Base-by-base conservation (phyloP, 2,888 invertebrate genomes). In the Chorisops tibialis region DNA sequence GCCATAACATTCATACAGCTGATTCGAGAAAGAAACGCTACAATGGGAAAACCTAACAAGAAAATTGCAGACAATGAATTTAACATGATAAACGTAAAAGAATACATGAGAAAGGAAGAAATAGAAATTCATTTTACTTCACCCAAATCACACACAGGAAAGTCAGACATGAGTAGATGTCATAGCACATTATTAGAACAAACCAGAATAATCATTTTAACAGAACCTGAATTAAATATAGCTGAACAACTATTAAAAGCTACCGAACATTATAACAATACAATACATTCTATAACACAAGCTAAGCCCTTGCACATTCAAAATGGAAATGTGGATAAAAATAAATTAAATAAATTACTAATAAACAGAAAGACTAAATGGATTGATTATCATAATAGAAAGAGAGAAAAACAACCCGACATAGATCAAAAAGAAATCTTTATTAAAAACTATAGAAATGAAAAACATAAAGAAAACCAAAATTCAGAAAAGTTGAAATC, bases 101-200 rank as follows among this genome's bases (percentile, higher is more conserved):
- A n/a, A n/a, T n/a, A n/a, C n/a, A n/a, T n/a, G n/a, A n/a, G n/a
- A n/a, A n/a, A n/a, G n/a, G n/a, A n/a, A n/a, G n/a, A n/a, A n/a
- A n/a, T n/a, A n/a, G n/a, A n/a, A n/a, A n/a, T n/a, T n/a, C n/a
- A n/a, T n/a, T n/a, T n/a, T n/a, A n/a, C n/a, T n/a, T n/a, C n/a
- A n/a, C n/a, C n/a, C n/a, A n/a, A 48, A n/a, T 22, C 48, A 21
- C 48, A 48, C n/a, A 48, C 24, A n/a, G 24, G 48, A 48, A 48
- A 48, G 22, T 11, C 22, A 11, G 48, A 21, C 22, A 48, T 48
- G 48, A 48, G 3, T 24, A 48, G 48, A 21, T 48, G 48, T 14
- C 48, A 48, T 14, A 48, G 24, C 21, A 48, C 48, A 11, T 14
- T 48, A 21, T n/a, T 48, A 16, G 45, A 45, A 16, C 45, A 45